Evolutionary conservation across 1,140 invertebrate genomes (phyloP).

Genomic region (Zeugodacus cucurbitae): DNA sequence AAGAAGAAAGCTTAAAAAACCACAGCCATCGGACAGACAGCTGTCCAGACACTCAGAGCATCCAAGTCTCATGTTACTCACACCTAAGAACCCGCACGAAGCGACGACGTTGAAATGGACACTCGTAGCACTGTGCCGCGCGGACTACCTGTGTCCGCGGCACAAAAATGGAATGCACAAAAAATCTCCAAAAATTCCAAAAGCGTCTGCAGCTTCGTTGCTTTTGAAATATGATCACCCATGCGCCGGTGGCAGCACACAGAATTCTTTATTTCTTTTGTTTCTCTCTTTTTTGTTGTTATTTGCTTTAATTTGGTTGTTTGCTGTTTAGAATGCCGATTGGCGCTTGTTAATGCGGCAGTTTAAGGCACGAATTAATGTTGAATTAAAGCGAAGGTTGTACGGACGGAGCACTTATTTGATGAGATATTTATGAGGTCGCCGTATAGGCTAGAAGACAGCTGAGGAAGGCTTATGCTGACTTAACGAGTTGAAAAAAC

Average conservation of each 20-base stretch:
- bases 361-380: neutral
- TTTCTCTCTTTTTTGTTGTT: neutral
- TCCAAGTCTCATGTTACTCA: conserved; percentile 12
- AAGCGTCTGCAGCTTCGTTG: neutral
- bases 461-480: neutral
- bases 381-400: neutral
- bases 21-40: neutral
- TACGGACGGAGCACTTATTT: neutral
- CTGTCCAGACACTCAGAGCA: conserved; percentile 3
- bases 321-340: neutral
- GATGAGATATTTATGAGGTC: neutral
- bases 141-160: neutral
- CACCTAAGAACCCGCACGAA: neutral
- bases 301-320: neutral
- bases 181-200: neutral
- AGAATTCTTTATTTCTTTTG: neutral
- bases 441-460: neutral
- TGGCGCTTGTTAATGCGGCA: neutral
- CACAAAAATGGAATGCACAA: neutral
- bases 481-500: neutral
- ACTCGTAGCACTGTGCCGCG: neutral
- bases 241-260: neutral
- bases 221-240: conserved; percentile 16
- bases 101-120: neutral
- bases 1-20: neutral